Conservation (phyloP, 2,888 invertebrate genomes). For the Dicyrtoma fusca region DNA sequence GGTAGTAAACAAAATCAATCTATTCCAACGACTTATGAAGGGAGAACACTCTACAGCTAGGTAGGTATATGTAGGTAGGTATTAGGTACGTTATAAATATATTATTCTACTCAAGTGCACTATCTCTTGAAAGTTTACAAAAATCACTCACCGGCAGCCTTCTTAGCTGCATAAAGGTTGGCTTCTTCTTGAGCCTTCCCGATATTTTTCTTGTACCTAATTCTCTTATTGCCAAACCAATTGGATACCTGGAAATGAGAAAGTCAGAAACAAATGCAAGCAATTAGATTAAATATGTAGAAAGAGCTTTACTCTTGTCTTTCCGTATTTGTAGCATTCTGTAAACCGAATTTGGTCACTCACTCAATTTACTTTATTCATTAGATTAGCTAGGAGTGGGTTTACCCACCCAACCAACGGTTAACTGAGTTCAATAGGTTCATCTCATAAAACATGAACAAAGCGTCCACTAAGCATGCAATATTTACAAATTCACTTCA, state of each 20-base stretch:
- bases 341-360: constrained; percentile 22
- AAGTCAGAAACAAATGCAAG: constrained; percentile 1
- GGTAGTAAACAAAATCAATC: background rate
- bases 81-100: too few species aligned
- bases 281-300: constrained; percentile 22
- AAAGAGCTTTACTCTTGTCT: background rate
- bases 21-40: background rate
- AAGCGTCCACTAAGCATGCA: constrained; percentile 34
- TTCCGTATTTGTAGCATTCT: background rate
- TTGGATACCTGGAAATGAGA: constrained; percentile 79
- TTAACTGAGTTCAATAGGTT: constrained; percentile 23
- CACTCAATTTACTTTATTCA: constrained; percentile 25
- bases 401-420: constrained; percentile 7
- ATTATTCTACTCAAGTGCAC: too few species aligned
- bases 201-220: constrained; percentile 99
- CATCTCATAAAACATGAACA: constrained; percentile 32
- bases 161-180: constrained; percentile 97
- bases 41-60: background rate
- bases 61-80: too few species aligned
- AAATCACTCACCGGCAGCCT: constrained; percentile 76
- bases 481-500: constrained; percentile 18
- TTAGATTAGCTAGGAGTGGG: constrained; percentile 17
- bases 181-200: constrained; percentile 99
- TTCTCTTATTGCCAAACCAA: constrained; percentile 99
- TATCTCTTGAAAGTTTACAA: background rate